Base-by-base conservation (phyloP, 2,888 invertebrate species). In the Drosophila monieri region DNA sequence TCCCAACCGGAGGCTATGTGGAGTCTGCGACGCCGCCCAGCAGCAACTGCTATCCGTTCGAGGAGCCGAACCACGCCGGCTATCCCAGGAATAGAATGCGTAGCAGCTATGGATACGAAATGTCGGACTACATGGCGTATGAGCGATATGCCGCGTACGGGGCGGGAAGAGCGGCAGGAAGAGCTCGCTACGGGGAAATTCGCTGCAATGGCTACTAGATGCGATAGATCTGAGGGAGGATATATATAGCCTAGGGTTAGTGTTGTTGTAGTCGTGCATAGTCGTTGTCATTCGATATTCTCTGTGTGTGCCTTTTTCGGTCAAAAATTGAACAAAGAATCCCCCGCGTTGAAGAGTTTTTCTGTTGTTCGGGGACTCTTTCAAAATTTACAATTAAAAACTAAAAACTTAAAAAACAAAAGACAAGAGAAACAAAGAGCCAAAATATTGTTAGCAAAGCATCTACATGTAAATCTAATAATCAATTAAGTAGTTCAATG, bases 221-320 rank as follows among this genome's bases (percentile, higher is more conserved):
- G 8, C 64, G 14, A 51, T 35, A 51, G n/a, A 53, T 15, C 49
- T 18, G 49, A n/a, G 23, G 35, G 44, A 61, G 23, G 37, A 55
- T 21, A 59, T 41, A 59, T 41, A 35, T 43, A 41, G 54, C 44
- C 30, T 58, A 54, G 43, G 32, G 55, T 46, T 67, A 73, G 69
- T 69, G 53, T 57, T 74, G 70, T 64, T 68, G 55, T 81, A 77
- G 64, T 73, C 57, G 65, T 73, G 67, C 73, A 68, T 72, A 60
- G 76, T 85, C 80, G 72, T 80, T 74, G 87, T 80, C 87, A 86
- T 84, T 81, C 69, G 59, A 74, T 85, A 81, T 76, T 89, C 78
- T 84, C 85, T 81, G 79, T 85, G 88, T 89, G 87, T 87, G 87
- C 87, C 87, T 87, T 87, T 89, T 87, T 88, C 88, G 89, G 87